Conservation (phyloP, 2,888 invertebrate species). For the Caenorhabditis parvicauda region DNA sequence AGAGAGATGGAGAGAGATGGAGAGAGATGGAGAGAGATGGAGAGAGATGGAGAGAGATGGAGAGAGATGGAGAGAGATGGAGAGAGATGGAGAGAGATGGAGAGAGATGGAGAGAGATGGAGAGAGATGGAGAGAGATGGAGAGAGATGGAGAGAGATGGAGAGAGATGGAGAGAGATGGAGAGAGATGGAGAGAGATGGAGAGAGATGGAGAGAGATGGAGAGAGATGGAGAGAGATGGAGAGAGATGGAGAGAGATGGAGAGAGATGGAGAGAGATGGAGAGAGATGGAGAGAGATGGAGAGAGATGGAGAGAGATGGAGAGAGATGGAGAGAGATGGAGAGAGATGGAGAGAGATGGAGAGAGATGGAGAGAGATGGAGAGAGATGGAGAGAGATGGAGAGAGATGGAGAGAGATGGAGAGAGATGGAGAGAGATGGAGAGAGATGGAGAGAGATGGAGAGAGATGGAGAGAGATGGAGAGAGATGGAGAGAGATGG, state of each 20-base stretch:
- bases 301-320: constrained; percentile 3
- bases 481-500: background rate
- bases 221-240: constrained; percentile 1
- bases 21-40: background rate
- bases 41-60: constrained; percentile 2
- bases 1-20: background rate
- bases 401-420: constrained; percentile 2
- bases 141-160: constrained; percentile 2
- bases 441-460: background rate
- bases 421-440: background rate
- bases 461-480: background rate
- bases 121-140: background rate
- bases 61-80: background rate
- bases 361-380: constrained; percentile 1
- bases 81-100: background rate
- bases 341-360: background rate
- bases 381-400: background rate
- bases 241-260: constrained; percentile 3
- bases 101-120: background rate
- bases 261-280: constrained; percentile 10
- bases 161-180: background rate
- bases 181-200: background rate
- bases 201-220: background rate
- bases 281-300: constrained; percentile 1
- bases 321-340: constrained; percentile 8